phyloP scores from a whole-genome alignment of 1,140 invertebrate species.

The Sipha flava region DNA sequence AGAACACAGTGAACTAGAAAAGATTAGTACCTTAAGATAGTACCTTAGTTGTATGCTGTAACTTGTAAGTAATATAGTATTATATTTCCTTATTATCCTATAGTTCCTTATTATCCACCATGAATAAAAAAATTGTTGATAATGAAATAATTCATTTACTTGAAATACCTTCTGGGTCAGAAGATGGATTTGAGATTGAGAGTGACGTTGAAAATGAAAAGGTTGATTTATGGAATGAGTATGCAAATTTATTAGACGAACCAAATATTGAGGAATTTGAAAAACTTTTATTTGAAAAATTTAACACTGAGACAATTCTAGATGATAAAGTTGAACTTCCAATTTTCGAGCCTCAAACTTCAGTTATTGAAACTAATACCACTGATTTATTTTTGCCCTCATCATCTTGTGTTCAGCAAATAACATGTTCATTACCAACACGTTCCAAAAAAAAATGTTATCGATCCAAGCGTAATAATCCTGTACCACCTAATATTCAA shows the following conservation, averaged over 20 bases:
- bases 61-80: too few species aligned
- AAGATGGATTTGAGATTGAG: neutral
- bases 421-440: neutral
- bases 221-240: neutral
- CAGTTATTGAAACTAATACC: too few species aligned
- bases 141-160: neutral
- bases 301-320: neutral
- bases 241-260: neutral
- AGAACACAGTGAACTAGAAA: too few species aligned
- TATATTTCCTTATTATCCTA: too few species aligned
- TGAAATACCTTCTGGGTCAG: neutral
- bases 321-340: neutral
- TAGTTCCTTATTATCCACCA: too few species aligned
- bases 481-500: neutral
- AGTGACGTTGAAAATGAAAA: too few species aligned
- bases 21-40: too few species aligned
- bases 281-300: neutral
- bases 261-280: neutral
- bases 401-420: too few species aligned
- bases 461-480: neutral
- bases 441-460: neutral
- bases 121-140: neutral
- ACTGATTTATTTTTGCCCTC: too few species aligned
- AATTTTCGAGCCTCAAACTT: too few species aligned
- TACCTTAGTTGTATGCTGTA: too few species aligned